Conservation (phyloP, 2,797 vertebrate species). For the Lateolabrax maculatus region DNA sequence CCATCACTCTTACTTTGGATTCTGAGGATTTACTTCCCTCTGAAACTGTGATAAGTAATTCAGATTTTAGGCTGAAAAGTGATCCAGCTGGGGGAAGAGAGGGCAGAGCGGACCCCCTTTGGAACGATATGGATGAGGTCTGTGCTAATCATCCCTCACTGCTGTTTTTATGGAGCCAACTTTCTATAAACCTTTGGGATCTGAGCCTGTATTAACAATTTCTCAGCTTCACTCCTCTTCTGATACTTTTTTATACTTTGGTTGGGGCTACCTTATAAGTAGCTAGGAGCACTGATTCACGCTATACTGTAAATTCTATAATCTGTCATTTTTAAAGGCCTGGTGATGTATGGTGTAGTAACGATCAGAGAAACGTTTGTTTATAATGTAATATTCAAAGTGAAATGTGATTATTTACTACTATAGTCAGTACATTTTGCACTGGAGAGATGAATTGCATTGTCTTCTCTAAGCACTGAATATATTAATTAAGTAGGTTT, state of each 20-base stretch:
- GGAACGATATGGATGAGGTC: slow-evolving; percentile 21
- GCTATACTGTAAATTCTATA: neutral
- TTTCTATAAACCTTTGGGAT: slow-evolving; percentile 35
- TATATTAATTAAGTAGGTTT: neutral
- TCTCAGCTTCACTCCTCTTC: slow-evolving; percentile 14
- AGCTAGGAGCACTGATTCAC: neutral
- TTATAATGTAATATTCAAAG: neutral
- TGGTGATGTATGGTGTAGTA: neutral
- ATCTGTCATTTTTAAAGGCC: neutral
- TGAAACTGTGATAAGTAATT: slow-evolving; percentile 25
- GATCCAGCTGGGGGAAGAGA: slow-evolving; percentile 16
- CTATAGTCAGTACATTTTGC: neutral
- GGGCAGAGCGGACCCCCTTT: slow-evolving; percentile 52
- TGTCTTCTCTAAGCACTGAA: neutral
- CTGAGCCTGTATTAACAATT: slow-evolving; percentile 33
- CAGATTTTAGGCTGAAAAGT: slow-evolving; percentile 25
- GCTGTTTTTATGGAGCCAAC: slow-evolving; percentile 48
- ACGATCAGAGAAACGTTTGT: neutral
- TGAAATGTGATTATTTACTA: neutral
- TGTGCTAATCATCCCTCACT: slow-evolving; percentile 44
- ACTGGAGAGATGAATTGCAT: neutral
- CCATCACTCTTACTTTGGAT: neutral
- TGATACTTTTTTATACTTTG: slow-evolving; percentile 9
- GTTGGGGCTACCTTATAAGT: slow-evolving; percentile 3
- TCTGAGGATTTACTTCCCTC: slow-evolving; percentile 5